Evolutionary conservation across 2,797 vertebrate genomes (phyloP).

Genomic region (Astyanax mexicanus): DNA sequence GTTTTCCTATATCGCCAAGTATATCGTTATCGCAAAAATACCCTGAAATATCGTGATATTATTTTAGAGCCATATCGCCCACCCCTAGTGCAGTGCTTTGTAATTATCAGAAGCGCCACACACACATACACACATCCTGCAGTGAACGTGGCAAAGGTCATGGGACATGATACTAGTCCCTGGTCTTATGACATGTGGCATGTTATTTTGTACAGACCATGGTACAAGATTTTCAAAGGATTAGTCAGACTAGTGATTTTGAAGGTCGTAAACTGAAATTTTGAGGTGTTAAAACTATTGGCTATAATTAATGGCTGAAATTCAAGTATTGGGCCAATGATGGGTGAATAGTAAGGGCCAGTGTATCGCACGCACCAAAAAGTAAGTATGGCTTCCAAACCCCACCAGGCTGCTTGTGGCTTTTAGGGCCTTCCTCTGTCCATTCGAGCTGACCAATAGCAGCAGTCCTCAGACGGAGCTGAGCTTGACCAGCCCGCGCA

Average conservation of each 20-base stretch:
- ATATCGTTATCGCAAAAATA: too few species aligned
- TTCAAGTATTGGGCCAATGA: not conserved
- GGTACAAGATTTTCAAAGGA: not conserved
- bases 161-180: too few species aligned
- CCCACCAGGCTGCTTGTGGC: not conserved
- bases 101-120: too few species aligned
- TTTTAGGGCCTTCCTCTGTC: not conserved
- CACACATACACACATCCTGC: too few species aligned
- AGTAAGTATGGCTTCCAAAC: slow-evolving; percentile 47
- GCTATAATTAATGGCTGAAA: not conserved
- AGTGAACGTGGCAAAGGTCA: too few species aligned
- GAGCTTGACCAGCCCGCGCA: slow-evolving; percentile 92
- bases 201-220: too few species aligned
- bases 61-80: too few species aligned
- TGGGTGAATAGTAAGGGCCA: not conserved
- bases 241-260: not conserved
- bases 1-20: too few species aligned
- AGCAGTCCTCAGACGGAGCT: slow-evolving; percentile 87
- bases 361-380: not conserved
- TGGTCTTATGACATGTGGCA: too few species aligned
- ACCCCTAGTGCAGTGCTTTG: too few species aligned
- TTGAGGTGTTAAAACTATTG: not conserved
- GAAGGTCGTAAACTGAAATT: not conserved
- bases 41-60: too few species aligned
- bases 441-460: not conserved